Percentiles rank a stretch among this genome's conserved stretches.
phyloP scores from a whole-genome alignment of 2,888 invertebrate genomes.

The Carpatolechia fugitivella region DNA sequence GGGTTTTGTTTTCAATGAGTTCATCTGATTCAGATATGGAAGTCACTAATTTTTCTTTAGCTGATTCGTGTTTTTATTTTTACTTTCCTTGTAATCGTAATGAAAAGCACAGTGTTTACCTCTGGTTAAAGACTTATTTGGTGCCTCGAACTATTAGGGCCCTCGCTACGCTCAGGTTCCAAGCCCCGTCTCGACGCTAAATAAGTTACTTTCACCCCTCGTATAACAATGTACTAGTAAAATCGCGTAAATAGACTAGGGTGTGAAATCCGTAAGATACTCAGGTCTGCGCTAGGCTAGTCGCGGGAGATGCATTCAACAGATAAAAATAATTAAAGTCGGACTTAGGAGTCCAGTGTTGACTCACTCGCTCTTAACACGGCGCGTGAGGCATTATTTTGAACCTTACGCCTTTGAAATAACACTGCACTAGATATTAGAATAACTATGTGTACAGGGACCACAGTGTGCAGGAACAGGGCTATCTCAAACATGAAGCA shows the following conservation, averaged over 20 bases:
- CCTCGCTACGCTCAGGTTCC: too few species aligned
- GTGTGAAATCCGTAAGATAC: conserved; percentile 55
- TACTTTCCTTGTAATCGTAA: too few species aligned
- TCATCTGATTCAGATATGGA: too few species aligned
- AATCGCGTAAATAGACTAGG: conserved; percentile 23
- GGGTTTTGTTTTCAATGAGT: too few species aligned
- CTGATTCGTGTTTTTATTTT: too few species aligned
- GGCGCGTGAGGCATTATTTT: background rate
- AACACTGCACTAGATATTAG: background rate
- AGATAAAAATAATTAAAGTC: conserved; percentile 64
- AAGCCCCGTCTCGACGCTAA: too few species aligned
- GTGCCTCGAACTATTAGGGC: too few species aligned
- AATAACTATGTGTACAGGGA: background rate
- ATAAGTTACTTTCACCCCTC: too few species aligned
- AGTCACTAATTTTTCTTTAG: too few species aligned
- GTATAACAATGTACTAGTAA: too few species aligned
- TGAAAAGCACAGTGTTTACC: too few species aligned
- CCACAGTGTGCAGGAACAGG: background rate
- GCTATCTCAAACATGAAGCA: background rate
- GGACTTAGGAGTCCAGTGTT: conserved; percentile 43
- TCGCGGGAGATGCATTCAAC: conserved; percentile 52
- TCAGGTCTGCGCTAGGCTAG: conserved; percentile 34
- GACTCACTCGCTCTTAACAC: background rate
- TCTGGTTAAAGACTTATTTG: too few species aligned
- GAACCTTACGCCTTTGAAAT: background rate